Percentiles rank a stretch among this genome's conserved stretches.
These are phyloP conservation scores for Adelphocoris suturalis DNA, from an alignment of 2,888 invertebrate genomes.

Conservation along the genomic window DNA sequence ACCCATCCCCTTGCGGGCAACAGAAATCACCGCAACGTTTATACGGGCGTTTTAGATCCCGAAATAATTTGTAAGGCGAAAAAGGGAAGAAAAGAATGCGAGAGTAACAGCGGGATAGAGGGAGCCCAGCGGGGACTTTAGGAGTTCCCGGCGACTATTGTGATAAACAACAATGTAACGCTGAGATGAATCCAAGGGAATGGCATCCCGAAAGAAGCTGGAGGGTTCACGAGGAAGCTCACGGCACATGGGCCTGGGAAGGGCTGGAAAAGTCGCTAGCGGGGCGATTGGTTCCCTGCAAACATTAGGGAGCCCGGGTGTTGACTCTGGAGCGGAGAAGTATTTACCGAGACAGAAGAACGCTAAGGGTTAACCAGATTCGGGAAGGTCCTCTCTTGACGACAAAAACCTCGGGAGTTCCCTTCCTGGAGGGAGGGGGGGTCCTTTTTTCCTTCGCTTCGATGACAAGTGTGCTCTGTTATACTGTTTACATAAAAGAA, in stretches of 20 bases:
- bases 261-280: conserved; percentile 33
- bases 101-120: not conserved
- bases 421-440: no score
- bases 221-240: conserved; percentile 21
- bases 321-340: conserved; percentile 46
- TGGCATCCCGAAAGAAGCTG: conserved; percentile 21
- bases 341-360: conserved; percentile 66
- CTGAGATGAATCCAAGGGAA: conserved; percentile 54
- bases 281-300: conserved; percentile 62
- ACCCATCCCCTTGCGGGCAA: not conserved
- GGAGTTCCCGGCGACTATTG: conserved; percentile 48
- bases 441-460: conserved; percentile 9
- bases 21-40: conserved; percentile 2
- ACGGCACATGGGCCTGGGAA: not conserved
- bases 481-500: conserved; percentile 27
- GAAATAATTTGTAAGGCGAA: conserved; percentile 10
- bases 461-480: conserved; percentile 13
- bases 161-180: conserved; percentile 68
- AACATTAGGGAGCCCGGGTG: conserved; percentile 56
- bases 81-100: conserved; percentile 7
- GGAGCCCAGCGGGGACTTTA: conserved; percentile 1
- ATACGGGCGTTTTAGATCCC: conserved; percentile 1
- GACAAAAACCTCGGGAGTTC: conserved; percentile 24
- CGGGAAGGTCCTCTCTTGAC: conserved; percentile 38
- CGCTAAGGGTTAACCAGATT: conserved; percentile 62